A percentile compares a stretch with the other conserved stretches of the same genome.
These are phyloP conservation scores for Agrochola lychnidis DNA, from an alignment of 2,888 invertebrate genomes.

Conservation along the genomic window DNA sequence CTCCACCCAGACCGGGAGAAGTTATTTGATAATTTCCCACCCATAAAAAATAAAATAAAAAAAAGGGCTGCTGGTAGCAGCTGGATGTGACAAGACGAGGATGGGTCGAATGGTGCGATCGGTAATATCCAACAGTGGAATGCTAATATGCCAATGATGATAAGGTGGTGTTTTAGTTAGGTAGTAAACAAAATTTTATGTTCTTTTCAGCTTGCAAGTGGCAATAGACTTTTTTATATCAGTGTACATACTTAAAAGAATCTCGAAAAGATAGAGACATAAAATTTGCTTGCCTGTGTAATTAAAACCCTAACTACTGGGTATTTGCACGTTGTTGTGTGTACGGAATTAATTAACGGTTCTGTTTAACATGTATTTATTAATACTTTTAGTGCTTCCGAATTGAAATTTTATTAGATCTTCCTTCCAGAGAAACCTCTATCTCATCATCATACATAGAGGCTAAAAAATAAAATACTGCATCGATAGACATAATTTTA, in stretches of 20 bases:
- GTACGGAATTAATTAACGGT: conserved; percentile 36
- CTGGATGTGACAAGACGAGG: neutral
- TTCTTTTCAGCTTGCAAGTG: too few species aligned
- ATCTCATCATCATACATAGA: too few species aligned
- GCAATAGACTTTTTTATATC: neutral
- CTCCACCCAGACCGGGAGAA: too few species aligned
- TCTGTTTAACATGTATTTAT: conserved; percentile 17
- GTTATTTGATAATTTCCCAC: too few species aligned
- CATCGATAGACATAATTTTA: too few species aligned
- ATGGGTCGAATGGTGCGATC: neutral
- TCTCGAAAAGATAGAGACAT: conserved; percentile 58
- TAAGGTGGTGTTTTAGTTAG: neutral
- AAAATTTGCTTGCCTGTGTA: conserved; percentile 46
- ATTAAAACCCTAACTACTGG: conserved; percentile 53
- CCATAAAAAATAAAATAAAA: too few species aligned
- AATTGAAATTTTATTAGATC: conserved; percentile 25
- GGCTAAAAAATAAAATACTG: too few species aligned
- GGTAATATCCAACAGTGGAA: too few species aligned
- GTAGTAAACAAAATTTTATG: neutral
- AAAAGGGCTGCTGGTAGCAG: too few species aligned
- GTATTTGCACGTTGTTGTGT: conserved; percentile 45
- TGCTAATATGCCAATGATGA: too few species aligned
- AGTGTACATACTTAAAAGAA: conserved; percentile 13
- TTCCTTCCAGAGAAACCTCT: neutral
- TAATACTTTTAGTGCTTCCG: conserved; percentile 9